Base-by-base conservation (phyloP, 2,888 invertebrate species). In the Polia nebulosa region DNA sequence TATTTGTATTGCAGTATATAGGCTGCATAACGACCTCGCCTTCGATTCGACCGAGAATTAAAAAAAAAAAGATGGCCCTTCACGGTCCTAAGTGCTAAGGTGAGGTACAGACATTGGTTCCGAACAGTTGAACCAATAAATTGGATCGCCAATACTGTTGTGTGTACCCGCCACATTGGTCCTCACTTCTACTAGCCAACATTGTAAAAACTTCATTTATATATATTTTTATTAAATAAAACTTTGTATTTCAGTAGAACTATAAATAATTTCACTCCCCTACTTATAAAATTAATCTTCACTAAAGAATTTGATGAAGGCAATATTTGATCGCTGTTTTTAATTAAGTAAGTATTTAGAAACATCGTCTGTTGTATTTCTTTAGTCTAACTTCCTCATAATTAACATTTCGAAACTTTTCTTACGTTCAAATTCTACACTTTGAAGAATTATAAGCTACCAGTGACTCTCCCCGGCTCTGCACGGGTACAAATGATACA, bases 351-450 rank as follows among this genome's bases (percentile, higher is more conserved):
- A 36, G 15, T 15, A 44, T 27, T 49, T 25, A 13, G 3, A 25
- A 49, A 61, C 34, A 41, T 22, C 27, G 4, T 8, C 34, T n/a
- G 15, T 27, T 29, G 0, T 39, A 34, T 63, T 32, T 36, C n/a
- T 52, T 11, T 20, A 52, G 36, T 34, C 5, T 8, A 29, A 51
- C 15, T n/a, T 55, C 11, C 15, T 27, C 20, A 17, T 69, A 61
- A 61, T 69, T 53, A 69, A 32, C 39, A 39, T 27, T 45, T 45
- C 25, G 45, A 27, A 32, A 1, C 13, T 9, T 34, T 39, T 32
- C 5, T 41, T 32, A 15, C 6, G 22, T 17, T 25, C 1, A 22
- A 36, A 20, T 7, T 36, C n/a, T 2, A 32, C 2, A 27, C 32
- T 62, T 62, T 32, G 11, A 62, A 34, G 39, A n/a, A n/a, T n/a